These are phyloP conservation scores for Microctenopoma stevenorrisi DNA, from an alignment of 2,797 vertebrate species.

Conservation along the genomic window DNA sequence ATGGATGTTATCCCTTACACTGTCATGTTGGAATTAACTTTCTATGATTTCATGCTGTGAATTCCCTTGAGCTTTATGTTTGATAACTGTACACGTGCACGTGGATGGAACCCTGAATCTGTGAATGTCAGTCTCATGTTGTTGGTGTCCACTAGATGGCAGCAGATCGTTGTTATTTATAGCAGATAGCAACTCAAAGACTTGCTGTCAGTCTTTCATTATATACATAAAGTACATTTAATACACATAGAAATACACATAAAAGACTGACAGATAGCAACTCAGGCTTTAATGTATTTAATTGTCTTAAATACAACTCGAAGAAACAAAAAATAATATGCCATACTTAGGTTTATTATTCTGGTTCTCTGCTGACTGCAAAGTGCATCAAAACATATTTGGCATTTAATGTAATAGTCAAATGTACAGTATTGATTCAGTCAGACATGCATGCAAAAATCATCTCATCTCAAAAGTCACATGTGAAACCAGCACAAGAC, in stretches of 20 bases:
- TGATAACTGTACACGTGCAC: slow-evolving; percentile 19
- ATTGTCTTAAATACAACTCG: not conserved
- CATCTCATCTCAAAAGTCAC: slow-evolving; percentile 75
- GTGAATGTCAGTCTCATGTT: not conserved
- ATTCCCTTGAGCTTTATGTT: not conserved
- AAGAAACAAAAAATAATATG: not conserved
- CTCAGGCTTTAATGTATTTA: not conserved
- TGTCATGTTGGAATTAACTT: not conserved
- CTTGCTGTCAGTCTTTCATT: no score
- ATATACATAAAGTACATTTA: no score
- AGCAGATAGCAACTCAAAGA: not conserved
- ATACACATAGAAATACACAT: no score
- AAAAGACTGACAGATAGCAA: not conserved
- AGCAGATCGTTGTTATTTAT: slow-evolving; percentile 38
- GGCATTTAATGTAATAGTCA: slow-evolving; percentile 85
- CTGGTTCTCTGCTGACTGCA: not conserved
- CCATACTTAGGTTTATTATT: not conserved
- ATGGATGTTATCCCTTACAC: not conserved
- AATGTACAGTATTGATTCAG: slow-evolving; percentile 81
- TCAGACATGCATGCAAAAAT: slow-evolving; percentile 84
- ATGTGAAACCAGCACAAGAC: slow-evolving; percentile 86
- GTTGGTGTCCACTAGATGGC: slow-evolving; percentile 48
- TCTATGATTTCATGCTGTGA: not conserved
- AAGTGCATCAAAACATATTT: slow-evolving; percentile 51
- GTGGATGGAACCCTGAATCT: slow-evolving; percentile 40